A percentile compares a stretch with the other conserved stretches of the same genome.
Evolutionary conservation across 2,888 invertebrate genomes (phyloP).

Genomic region (Cynaeus angustus): DNA sequence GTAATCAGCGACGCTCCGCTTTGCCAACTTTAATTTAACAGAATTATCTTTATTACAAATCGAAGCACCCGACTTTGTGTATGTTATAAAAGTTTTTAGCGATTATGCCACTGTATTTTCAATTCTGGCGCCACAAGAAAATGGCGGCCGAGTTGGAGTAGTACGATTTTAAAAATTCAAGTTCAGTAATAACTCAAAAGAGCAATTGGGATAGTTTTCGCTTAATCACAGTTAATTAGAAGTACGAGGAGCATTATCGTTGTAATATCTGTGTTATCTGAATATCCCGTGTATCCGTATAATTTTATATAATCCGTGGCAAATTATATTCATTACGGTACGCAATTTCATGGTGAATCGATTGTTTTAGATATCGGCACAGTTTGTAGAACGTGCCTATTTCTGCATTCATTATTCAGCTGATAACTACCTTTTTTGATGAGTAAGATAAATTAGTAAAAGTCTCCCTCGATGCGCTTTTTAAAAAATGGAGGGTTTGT

Average conservation of each 20-base stretch:
- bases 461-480: conserved; percentile 1
- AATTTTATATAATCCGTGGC: background rate
- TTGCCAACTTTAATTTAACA: background rate
- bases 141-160: too few species aligned
- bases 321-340: conserved; percentile 3
- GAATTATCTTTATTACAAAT: conserved; percentile 4
- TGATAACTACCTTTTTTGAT: conserved; percentile 21
- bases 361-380: background rate
- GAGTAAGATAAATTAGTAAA: conserved; percentile 9
- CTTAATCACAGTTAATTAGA: background rate
- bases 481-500: conserved; percentile 6
- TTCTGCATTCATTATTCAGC: conserved; percentile 16
- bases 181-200: background rate
- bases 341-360: background rate
- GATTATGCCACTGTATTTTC: background rate
- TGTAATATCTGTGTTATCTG: background rate
- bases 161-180: background rate
- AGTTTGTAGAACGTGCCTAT: background rate
- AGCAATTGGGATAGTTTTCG: background rate
- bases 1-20: conserved; percentile 2
- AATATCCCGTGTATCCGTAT: background rate
- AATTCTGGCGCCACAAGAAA: too few species aligned
- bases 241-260: background rate
- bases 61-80: background rate
- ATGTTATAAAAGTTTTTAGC: background rate